Evolutionary conservation across 2,888 invertebrate genomes (phyloP).

Genomic region (Scaptomyza reducta): DNA sequence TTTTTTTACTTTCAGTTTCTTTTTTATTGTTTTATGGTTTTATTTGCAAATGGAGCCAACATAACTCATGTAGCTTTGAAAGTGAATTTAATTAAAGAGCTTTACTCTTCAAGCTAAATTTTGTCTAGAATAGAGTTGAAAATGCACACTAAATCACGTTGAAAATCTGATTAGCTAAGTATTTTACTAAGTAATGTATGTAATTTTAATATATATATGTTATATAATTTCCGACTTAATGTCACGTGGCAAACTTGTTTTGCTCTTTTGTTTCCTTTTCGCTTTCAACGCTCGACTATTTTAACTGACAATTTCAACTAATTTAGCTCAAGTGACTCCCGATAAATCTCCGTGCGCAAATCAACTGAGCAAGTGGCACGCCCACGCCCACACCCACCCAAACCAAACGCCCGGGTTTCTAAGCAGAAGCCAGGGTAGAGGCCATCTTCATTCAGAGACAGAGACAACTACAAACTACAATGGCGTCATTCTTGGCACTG

Average conservation of each 20-base stretch:
- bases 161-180: background rate
- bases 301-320: conserved; percentile 79
- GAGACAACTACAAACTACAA: conserved; percentile 60
- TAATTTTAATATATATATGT: no score
- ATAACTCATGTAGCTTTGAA: conserved; percentile 43
- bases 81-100: conserved; percentile 71
- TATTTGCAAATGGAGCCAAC: conserved; percentile 57
- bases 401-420: background rate
- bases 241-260: conserved; percentile 14
- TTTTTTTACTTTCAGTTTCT: conserved; percentile 28
- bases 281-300: conserved; percentile 33
- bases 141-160: conserved; percentile 1
- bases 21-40: conserved; percentile 28
- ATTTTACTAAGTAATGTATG: no score
- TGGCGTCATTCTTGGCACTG: conserved; percentile 56
- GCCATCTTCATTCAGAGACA: conserved; percentile 12
- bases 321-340: conserved; percentile 76
- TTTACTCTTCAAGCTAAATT: conserved; percentile 30
- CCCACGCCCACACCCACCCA: conserved; percentile 20
- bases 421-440: conserved; percentile 23
- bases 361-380: conserved; percentile 66
- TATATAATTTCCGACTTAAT: conserved; percentile 16
- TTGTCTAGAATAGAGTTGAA: conserved; percentile 13
- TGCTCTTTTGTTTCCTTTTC: background rate
- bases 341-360: conserved; percentile 77